These are phyloP conservation scores for Trypoxylon attenuatum DNA, from an alignment of 2,888 invertebrate genomes.

Conservation along the genomic window DNA sequence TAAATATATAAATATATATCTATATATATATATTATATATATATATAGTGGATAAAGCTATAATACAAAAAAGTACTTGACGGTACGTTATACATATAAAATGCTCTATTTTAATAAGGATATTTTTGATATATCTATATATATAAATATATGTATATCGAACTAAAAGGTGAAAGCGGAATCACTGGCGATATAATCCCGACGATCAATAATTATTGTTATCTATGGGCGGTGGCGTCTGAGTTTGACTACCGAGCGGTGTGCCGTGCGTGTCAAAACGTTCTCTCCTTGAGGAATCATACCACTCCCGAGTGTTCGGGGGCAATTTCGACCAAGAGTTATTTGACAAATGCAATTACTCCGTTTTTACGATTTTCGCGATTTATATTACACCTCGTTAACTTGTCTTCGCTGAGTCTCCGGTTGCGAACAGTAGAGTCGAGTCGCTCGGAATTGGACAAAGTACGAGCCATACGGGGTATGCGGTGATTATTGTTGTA, in stretches of 20 bases:
- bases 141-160: slow-evolving; percentile 59
- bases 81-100: slow-evolving; percentile 68
- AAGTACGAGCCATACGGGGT: too few species aligned
- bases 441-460: too few species aligned
- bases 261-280: slow-evolving; percentile 33
- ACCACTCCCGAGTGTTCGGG: too few species aligned
- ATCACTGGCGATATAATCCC: slow-evolving; percentile 33
- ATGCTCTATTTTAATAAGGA: slow-evolving; percentile 74
- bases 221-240: slow-evolving; percentile 27
- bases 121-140: slow-evolving; percentile 74
- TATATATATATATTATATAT: slow-evolving; percentile 34
- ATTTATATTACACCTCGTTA: too few species aligned
- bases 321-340: too few species aligned
- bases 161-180: slow-evolving; percentile 31
- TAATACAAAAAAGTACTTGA: slow-evolving; percentile 64
- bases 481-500: slow-evolving; percentile 26
- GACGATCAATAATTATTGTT: slow-evolving; percentile 52
- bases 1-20: slow-evolving; percentile 29
- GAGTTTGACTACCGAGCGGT: slow-evolving; percentile 33
- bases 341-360: too few species aligned
- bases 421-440: too few species aligned
- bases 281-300: not conserved
- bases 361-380: too few species aligned
- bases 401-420: too few species aligned
- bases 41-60: slow-evolving; percentile 53